Conservation (phyloP, 2,797 vertebrate genomes). For the Chelon auratus region DNA sequence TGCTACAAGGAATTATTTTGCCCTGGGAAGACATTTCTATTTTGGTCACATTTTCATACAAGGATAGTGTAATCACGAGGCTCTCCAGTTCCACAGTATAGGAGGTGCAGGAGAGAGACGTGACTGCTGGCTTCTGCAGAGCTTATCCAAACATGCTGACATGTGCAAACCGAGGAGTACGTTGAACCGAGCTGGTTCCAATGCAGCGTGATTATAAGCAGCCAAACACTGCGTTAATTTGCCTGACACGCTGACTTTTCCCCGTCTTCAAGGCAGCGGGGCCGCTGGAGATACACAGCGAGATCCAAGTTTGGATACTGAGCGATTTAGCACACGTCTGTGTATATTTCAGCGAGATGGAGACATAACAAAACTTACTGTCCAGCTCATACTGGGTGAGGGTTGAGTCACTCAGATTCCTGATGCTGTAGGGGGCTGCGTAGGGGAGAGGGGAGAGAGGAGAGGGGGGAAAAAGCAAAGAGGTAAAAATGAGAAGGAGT, state of each 20-base stretch:
- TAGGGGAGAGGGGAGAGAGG: not conserved
- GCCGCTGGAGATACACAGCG: constrained; percentile 22
- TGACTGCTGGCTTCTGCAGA: constrained; percentile 52
- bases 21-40: constrained; percentile 1
- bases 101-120: constrained; percentile 13
- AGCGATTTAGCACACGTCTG: not conserved
- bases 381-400: constrained; percentile 93
- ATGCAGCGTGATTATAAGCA: constrained; percentile 8
- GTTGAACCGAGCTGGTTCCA: constrained; percentile 8
- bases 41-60: constrained; percentile 27
- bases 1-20: not conserved
- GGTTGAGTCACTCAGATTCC: constrained; percentile 90
- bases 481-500: not conserved
- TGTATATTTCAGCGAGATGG: not conserved
- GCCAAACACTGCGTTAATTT: constrained; percentile 48
- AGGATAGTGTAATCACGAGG: constrained; percentile 13
- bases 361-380: constrained; percentile 68
- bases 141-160: constrained; percentile 43
- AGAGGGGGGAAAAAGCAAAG: not conserved
- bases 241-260: not conserved
- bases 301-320: constrained; percentile 6
- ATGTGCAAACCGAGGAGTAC: constrained; percentile 24
- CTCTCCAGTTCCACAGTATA: not conserved
- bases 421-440: constrained; percentile 87
- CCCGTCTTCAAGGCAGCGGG: not conserved